Evolutionary conservation across 2,888 invertebrate species (phyloP).

Genomic region (Neelides folsomi): DNA sequence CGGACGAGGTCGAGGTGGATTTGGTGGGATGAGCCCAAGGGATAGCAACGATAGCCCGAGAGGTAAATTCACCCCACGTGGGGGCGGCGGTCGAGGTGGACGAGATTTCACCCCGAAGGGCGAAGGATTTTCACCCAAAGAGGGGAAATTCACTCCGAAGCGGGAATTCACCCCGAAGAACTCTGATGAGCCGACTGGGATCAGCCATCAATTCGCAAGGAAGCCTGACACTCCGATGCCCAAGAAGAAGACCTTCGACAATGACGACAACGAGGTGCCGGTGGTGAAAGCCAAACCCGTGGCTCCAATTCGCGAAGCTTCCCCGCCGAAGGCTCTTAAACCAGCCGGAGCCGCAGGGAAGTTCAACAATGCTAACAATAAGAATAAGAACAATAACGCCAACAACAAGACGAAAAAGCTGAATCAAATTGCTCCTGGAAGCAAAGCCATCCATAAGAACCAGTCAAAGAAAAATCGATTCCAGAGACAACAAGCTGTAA

Average conservation of each 20-base stretch:
- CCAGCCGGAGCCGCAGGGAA: too few relatives aligned
- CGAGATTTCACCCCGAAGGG: neutral
- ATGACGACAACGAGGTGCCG: too few relatives aligned
- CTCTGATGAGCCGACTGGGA: too few relatives aligned
- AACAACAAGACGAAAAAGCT: conserved; percentile 5
- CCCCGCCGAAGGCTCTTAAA: too few relatives aligned
- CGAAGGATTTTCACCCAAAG: neutral
- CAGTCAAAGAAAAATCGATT: conserved; percentile 16
- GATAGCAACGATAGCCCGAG: neutral
- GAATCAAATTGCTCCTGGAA: neutral
- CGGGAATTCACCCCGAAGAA: too few relatives aligned
- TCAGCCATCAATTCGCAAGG: too few relatives aligned
- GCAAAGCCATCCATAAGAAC: conserved; percentile 5
- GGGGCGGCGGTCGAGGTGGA: conserved; percentile 1
- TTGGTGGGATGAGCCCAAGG: neutral
- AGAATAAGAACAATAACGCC: conserved; percentile 9
- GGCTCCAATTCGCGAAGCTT: too few relatives aligned
- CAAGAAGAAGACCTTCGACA: too few relatives aligned
- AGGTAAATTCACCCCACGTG: neutral
- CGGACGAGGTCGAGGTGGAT: too few relatives aligned
- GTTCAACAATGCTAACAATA: conserved; percentile 9
- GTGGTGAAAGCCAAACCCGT: too few relatives aligned
- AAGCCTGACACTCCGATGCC: too few relatives aligned
- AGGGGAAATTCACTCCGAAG: neutral
- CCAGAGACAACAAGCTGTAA: conserved; percentile 22